A percentile compares a stretch with the other conserved stretches of the same genome.
These are phyloP conservation scores for Rotaria socialis DNA, from an alignment of 2,888 invertebrate species.

Conservation along the genomic window DNA sequence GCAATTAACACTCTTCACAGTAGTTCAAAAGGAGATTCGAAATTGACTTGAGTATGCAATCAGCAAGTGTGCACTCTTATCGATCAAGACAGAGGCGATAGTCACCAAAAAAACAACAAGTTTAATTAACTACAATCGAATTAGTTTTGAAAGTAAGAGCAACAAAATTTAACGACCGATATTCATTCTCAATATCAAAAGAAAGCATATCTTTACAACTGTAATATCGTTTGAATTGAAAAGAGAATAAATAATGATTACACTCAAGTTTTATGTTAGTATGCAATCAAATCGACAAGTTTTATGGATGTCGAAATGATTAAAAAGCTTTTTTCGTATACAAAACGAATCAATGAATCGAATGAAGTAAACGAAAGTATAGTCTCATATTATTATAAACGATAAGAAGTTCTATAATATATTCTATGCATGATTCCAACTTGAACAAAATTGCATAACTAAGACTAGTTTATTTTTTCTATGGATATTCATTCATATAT, in stretches of 20 bases:
- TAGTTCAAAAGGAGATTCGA: not conserved
- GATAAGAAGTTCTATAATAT: not conserved
- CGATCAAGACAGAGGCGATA: not conserved
- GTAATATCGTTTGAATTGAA: not conserved
- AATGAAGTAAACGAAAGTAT: not conserved
- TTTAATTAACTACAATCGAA: not conserved
- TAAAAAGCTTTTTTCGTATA: not conserved
- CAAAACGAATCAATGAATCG: not conserved
- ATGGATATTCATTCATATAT: not conserved
- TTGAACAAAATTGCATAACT: not conserved
- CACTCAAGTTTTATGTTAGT: constrained; percentile 5
- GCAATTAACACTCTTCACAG: not conserved
- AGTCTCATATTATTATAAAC: not conserved
- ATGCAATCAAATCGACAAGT: not conserved
- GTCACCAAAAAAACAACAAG: not conserved
- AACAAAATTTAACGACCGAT: too few relatives aligned
- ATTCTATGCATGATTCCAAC: not conserved
- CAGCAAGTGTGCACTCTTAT: not conserved
- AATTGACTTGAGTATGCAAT: constrained; percentile 20
- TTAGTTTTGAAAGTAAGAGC: too few relatives aligned
- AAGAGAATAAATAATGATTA: constrained; percentile 4
- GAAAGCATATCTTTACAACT: not conserved
- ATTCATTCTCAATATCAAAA: not conserved
- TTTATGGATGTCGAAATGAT: not conserved
- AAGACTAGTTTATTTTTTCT: not conserved